Conservation (phyloP, 2,113 vertebrate species). For the Brachyhypopomus occidentalis region DNA sequence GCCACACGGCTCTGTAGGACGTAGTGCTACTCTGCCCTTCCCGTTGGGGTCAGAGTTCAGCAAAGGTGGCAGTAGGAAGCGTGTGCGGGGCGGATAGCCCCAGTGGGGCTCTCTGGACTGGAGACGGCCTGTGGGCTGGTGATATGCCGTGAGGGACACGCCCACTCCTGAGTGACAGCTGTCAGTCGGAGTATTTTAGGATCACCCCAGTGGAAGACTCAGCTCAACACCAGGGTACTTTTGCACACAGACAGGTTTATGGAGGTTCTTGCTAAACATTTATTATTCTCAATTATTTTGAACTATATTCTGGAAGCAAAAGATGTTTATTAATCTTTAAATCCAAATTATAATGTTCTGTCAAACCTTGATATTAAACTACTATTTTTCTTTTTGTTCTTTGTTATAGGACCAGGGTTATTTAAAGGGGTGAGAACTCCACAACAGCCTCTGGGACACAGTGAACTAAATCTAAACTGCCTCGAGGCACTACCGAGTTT, state of each 20-base stretch:
- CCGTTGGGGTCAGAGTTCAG: conserved; percentile 88
- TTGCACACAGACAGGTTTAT: background rate
- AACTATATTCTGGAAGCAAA: background rate
- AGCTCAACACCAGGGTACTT: conserved; percentile 67
- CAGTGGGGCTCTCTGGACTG: conserved; percentile 81
- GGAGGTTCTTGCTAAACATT: no score
- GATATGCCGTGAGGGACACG: conserved; percentile 97
- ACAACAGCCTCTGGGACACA: background rate
- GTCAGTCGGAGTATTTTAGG: conserved; percentile 34
- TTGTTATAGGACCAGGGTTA: background rate
- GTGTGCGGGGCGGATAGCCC: conserved; percentile 88
- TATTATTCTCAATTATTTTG: conserved; percentile 8
- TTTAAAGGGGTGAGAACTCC: background rate
- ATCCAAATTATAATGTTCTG: background rate
- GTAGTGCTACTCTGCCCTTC: background rate
- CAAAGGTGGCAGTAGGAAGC: conserved; percentile 88
- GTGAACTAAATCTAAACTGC: background rate
- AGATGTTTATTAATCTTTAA: background rate
- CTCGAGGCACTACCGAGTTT: background rate
- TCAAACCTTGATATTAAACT: background rate
- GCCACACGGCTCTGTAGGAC: background rate
- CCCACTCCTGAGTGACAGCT: conserved; percentile 77
- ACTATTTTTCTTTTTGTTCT: background rate
- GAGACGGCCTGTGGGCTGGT: conserved; percentile 93
- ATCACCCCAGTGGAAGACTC: background rate